A percentile compares a stretch with the other conserved stretches of the same genome.
Evolutionary conservation across 2,113 vertebrate species (phyloP).

Genomic region (Phylloscopus trochilus): DNA sequence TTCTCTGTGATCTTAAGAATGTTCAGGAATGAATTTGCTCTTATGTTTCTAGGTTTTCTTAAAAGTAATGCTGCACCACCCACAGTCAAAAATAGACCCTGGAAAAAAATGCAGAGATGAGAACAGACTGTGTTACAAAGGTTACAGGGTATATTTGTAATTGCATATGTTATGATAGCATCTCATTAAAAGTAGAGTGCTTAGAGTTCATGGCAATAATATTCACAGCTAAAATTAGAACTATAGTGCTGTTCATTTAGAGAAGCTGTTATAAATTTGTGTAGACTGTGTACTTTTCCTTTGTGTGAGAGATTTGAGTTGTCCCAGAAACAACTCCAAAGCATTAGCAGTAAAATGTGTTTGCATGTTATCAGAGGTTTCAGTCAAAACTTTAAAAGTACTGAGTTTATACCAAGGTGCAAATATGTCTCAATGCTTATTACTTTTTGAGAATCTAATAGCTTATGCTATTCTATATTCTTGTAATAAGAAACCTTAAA

Average conservation of each 20-base stretch:
- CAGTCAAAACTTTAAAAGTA: neutral
- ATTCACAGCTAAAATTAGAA: slow-evolving; percentile 35
- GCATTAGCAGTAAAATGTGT: neutral
- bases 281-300: neutral
- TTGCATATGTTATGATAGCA: neutral
- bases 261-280: neutral
- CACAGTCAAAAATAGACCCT: neutral
- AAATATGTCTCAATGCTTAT: neutral
- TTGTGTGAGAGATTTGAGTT: neutral
- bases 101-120: neutral
- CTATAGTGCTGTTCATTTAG: neutral
- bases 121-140: neutral
- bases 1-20: neutral
- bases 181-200: neutral
- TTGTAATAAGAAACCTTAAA: neutral
- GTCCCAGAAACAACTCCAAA: neutral
- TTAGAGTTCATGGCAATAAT: neutral
- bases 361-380: neutral
- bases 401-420: neutral
- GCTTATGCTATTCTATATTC: neutral
- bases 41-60: neutral
- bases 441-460: neutral
- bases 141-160: slow-evolving; percentile 5
- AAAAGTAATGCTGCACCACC: neutral
- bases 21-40: neutral